Base-by-base conservation (phyloP, 2,888 invertebrate genomes). In the Dysmachus trigonus region DNA sequence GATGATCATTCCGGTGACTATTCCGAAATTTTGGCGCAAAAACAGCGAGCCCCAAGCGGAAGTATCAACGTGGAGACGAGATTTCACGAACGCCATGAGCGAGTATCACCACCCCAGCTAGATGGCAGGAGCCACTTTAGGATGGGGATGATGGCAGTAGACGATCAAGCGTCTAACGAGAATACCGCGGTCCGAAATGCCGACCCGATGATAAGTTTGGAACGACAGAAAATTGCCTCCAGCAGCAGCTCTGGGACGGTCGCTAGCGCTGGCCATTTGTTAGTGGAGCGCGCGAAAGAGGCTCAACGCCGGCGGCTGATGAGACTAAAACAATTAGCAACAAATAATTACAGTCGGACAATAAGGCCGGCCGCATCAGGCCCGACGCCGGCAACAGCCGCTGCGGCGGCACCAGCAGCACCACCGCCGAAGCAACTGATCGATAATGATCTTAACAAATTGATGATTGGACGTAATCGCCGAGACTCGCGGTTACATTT, bases 21-120 rank as follows among this genome's bases (percentile, higher is more conserved):
- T 79, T 86, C 18, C 84, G 84, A 87, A 53, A 84, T 47, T 71
- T 41, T 47, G 35, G 35, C 38, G 31, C 22, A 27, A 27, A 73
- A 73, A 73, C 27, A 73, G 73, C 85, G 86, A 84, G 85, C 87
- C 79, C 33, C 86, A 85, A 85, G 76, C 76, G 38, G 47, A 10
- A 47, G 51, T 10, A 73, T 51, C 41, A 35, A n/a, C 35, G 72
- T 82, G 82, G 62, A 77, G 72, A 72, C 53, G 85, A 47, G 51
- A 73, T 15, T 10, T 31, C 86, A 86, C 77, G 86, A 76, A 86
- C 53, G 38, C 76, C 86, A 86, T 33, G 81, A 81, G 71, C 87
- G 86, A 87, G 77, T 76, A 86, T 85, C 87, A 87, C 86, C 88
- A 87, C 82, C 86, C 83, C 87, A 89, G 87, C 85, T 53, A 85